Conservation (phyloP, 2,888 invertebrate genomes). For the Lamellibrachia satsuma region DNA sequence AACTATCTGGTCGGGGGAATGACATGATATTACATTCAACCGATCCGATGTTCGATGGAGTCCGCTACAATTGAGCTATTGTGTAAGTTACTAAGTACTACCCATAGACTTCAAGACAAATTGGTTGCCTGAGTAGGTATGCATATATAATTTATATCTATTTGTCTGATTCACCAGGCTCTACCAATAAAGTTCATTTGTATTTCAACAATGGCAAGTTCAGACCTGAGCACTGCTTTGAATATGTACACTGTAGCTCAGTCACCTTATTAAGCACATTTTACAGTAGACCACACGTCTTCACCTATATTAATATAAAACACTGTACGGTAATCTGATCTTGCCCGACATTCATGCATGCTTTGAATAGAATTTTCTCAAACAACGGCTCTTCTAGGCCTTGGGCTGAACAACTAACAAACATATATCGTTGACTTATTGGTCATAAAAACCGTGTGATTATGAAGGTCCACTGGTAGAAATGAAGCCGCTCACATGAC, state of each 20-base stretch:
- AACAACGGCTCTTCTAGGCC: neutral
- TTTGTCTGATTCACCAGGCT: neutral
- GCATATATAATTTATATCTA: too few relatives aligned
- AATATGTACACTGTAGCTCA: neutral
- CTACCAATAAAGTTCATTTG: neutral
- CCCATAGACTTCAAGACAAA: neutral
- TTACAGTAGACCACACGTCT: neutral
- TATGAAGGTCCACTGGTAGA: neutral
- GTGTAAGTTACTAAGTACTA: neutral
- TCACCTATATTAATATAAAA: neutral
- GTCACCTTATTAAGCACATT: neutral
- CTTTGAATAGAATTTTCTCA: neutral
- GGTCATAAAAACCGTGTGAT: constrained; percentile 10
- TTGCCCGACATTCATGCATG: neutral
- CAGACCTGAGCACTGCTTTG: neutral
- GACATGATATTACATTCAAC: neutral
- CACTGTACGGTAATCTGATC: neutral
- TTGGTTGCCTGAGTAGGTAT: neutral
- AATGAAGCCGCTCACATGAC: neutral
- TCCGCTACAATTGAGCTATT: neutral
- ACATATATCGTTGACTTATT: neutral
- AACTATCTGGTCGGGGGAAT: neutral
- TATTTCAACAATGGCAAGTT: neutral
- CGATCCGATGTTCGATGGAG: neutral
- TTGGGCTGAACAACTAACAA: neutral